These are phyloP conservation scores for Cnemophilus loriae DNA, from an alignment of 2,113 vertebrate genomes.

Conservation along the genomic window DNA sequence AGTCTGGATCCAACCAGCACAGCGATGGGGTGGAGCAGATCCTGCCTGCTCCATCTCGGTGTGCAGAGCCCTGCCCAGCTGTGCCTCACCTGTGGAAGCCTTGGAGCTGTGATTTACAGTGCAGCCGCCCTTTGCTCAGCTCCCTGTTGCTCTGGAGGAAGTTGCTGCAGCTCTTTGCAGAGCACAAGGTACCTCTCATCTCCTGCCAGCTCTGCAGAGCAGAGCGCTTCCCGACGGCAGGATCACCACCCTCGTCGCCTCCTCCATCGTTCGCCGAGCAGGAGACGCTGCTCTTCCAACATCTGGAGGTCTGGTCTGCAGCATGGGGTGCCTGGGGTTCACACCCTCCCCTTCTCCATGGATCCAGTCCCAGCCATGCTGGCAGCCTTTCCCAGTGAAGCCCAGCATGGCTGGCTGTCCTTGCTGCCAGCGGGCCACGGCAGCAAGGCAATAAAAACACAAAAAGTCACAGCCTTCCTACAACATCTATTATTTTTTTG, in stretches of 20 bases:
- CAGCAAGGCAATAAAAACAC: not conserved
- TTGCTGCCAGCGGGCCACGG: not conserved
- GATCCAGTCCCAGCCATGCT: not conserved
- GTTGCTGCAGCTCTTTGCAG: not conserved
- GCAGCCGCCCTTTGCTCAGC: not conserved
- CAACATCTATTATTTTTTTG: not conserved
- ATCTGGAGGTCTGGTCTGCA: slow-evolving; percentile 21
- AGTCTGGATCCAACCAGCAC: not conserved
- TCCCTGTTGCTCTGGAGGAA: slow-evolving; percentile 23
- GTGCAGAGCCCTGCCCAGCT: not conserved
- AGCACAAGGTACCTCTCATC: not conserved
- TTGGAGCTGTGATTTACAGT: not conserved
- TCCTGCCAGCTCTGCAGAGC: slow-evolving; percentile 22
- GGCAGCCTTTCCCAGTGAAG: not conserved
- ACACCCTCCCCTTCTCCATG: not conserved
- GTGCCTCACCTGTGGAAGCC: slow-evolving; percentile 12
- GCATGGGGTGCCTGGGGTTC: not conserved
- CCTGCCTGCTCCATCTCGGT: accelerated
- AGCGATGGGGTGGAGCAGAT: accelerated
- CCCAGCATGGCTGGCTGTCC: not conserved
- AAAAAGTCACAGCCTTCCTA: not conserved
- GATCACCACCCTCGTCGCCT: not conserved
- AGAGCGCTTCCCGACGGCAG: not conserved
- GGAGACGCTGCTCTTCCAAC: not conserved
- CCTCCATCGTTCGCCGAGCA: not conserved